Evolutionary conservation across 2,888 invertebrate species (phyloP).

Genomic region (Zelleria hepariella): DNA sequence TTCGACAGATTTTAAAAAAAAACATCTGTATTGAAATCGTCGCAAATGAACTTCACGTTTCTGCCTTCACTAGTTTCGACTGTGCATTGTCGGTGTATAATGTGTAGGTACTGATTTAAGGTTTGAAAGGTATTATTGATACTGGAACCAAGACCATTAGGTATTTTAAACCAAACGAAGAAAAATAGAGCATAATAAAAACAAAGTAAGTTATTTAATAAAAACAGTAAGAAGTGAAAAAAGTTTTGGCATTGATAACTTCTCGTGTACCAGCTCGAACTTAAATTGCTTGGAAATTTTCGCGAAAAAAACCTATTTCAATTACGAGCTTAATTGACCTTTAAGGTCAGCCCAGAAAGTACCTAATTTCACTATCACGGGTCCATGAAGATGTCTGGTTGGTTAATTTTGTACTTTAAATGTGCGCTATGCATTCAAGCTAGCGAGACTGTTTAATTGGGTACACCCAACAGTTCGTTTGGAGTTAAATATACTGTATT

Average conservation of each 20-base stretch:
- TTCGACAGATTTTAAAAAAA: no score
- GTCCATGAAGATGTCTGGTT: background rate
- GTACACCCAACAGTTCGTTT: background rate
- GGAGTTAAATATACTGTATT: background rate
- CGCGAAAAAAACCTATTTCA: background rate
- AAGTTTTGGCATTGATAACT: background rate
- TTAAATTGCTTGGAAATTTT: background rate
- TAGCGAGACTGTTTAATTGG: background rate
- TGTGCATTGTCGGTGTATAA: no score
- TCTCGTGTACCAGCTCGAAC: no score
- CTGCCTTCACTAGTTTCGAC: no score
- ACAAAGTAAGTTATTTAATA: no score
- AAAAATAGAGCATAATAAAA: no score
- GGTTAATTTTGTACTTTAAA: background rate
- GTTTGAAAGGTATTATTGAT: no score
- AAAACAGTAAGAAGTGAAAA: background rate
- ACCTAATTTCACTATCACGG: background rate
- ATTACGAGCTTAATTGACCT: background rate
- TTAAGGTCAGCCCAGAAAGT: background rate
- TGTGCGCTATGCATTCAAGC: background rate
- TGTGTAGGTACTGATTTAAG: no score
- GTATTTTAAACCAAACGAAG: no score
- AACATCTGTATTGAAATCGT: no score
- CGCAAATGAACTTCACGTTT: no score
- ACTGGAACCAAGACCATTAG: no score